Percentiles rank a stretch among this genome's conserved stretches.
These are phyloP conservation scores for Drosophila helvetica DNA, from an alignment of 2,888 invertebrate species.

Conservation along the genomic window DNA sequence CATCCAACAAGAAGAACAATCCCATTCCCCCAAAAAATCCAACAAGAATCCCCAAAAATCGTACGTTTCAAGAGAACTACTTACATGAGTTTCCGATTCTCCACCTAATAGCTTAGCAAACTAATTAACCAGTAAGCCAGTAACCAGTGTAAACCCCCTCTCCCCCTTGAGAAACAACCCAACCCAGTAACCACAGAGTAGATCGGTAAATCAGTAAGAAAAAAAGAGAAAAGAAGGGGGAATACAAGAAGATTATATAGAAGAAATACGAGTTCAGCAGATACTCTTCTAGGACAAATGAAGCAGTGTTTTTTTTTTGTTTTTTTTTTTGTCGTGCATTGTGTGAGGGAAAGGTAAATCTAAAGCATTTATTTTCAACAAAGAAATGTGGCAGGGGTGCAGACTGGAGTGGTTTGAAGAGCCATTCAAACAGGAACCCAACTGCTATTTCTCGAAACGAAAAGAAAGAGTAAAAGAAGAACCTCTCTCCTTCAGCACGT, in stretches of 20 bases:
- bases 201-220: conserved; percentile 1
- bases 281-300: conserved; percentile 1
- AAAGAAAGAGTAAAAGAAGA: neutral
- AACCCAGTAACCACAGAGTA: conserved; percentile 14
- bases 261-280: too few species aligned
- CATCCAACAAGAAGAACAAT: conserved; percentile 12
- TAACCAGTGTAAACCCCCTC: conserved; percentile 15
- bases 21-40: neutral
- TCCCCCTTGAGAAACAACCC: neutral
- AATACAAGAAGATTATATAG: too few species aligned
- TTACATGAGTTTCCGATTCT: conserved; percentile 75
- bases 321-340: conserved; percentile 8
- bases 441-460: neutral
- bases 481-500: conserved; percentile 1
- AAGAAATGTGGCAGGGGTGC: neutral
- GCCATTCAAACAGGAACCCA: too few species aligned
- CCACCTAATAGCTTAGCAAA: conserved; percentile 77
- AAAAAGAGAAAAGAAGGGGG: conserved; percentile 3
- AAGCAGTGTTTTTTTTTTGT: conserved; percentile 2
- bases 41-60: conserved; percentile 6
- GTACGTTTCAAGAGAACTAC: conserved; percentile 58
- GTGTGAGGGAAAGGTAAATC: too few species aligned
- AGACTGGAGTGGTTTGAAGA: too few species aligned
- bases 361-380: conserved; percentile 36
- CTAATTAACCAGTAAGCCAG: conserved; percentile 31